phyloP scores from a whole-genome alignment of 2,113 vertebrate species.

The Onychostoma macrolepis region DNA sequence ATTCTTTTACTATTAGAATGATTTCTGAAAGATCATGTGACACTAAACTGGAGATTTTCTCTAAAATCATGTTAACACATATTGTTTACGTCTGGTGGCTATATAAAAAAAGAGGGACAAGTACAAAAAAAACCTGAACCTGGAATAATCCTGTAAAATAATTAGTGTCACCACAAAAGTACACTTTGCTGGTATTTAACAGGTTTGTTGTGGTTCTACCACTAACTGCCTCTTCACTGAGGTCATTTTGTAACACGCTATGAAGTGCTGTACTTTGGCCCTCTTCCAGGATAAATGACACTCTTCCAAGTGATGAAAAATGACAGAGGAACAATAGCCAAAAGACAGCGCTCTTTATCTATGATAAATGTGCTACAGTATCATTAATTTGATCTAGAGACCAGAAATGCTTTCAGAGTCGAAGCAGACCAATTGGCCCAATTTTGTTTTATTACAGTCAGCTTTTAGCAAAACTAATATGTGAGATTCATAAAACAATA shows the following conservation, averaged over 20 bases:
- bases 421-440: neutral
- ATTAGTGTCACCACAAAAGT: neutral
- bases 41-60: neutral
- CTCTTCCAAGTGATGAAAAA: conserved; percentile 10
- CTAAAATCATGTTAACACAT: neutral
- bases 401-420: neutral
- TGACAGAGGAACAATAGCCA: conserved; percentile 13
- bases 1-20: neutral
- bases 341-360: neutral
- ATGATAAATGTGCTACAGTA: neutral
- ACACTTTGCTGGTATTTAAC: neutral
- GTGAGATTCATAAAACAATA: neutral
- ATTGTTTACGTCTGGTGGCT: neutral
- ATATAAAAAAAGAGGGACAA: neutral
- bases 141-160: neutral
- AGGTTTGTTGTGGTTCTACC: conserved; percentile 2
- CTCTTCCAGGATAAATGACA: conserved; percentile 9
- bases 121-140: neutral
- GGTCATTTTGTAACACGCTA: neutral
- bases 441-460: neutral
- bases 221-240: neutral
- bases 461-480: neutral
- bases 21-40: neutral
- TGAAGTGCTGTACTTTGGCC: conserved; percentile 6
- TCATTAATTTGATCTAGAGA: neutral